Evolutionary conservation across 2,888 invertebrate genomes (phyloP), one percentile per base, ranked within the genome.

Genomic region (Epistrophe grossulariae): DNA sequence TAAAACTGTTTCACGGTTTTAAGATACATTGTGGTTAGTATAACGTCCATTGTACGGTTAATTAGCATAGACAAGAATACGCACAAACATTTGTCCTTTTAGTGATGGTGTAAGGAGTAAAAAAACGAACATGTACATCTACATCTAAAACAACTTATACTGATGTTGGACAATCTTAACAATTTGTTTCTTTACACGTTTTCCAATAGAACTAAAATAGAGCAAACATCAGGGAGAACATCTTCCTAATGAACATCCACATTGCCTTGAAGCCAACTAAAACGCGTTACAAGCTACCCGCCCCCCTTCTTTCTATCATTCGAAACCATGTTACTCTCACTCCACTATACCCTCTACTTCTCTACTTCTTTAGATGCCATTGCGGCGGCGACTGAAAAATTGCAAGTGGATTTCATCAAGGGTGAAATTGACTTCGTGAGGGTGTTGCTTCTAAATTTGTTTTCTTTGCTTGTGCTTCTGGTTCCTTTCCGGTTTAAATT

Each of bases 351-450:
- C 48, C 28, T n/a, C n/a, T n/a, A n/a, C n/a, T n/a, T n/a, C 38
- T 38, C 45, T 43, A 48, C 66, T 74, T 59, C 71, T 66, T 64
- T 71, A 76, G 79, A 87, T 87, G 79, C 82, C 76, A 87, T 87
- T 83, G 87, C 68, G 87, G 87, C 68, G 87, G 83, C 72, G 76
- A 83, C 87, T 83, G 79, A 87, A 83, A 87, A 83, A 87, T 87
- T 83, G 87, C 87, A 87, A 87, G 87, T 76, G 83, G 83, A 87
- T 87, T 87, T 82, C 87, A 79, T 87, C 87, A 87, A 87, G 87
- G 83, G 78, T 87, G 87, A 87, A 87, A 87, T 87, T 87, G 87
- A 87, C 87, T 87, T 87, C 79, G 87, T 87, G 79, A 70, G 87
- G 87, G 87, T 87, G 87, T 87, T 87, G 83, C 83, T 79, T 79